Evolutionary conservation across 2,888 invertebrate genomes (phyloP).

Genomic region (Diloba caeruleocephala): DNA sequence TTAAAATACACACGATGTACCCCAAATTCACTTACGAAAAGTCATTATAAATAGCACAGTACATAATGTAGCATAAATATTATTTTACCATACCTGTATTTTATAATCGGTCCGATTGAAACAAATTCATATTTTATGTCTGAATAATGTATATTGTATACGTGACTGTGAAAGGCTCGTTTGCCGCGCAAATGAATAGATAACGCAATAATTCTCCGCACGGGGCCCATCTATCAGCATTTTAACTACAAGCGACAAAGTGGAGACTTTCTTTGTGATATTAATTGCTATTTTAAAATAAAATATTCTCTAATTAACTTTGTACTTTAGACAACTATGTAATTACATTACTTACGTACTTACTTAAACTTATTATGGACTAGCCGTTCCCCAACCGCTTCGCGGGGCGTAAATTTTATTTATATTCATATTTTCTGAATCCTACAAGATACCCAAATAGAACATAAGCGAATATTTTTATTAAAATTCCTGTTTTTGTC

Average conservation of each 20-base stretch:
- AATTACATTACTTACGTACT: not conserved
- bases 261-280: conserved; percentile 36
- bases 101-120: conserved; percentile 1
- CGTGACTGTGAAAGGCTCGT: conserved; percentile 37
- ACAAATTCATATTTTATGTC: conserved; percentile 27
- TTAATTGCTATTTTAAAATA: conserved; percentile 29
- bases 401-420: too few species aligned
- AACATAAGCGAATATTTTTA: too few species aligned
- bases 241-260: conserved; percentile 55
- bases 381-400: too few species aligned
- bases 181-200: conserved; percentile 55
- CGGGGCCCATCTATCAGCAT: conserved; percentile 58
- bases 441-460: too few species aligned
- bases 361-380: not conserved
- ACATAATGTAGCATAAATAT: too few species aligned
- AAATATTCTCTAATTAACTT: conserved; percentile 6
- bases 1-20: conserved; percentile 31
- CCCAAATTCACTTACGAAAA: conserved; percentile 4
- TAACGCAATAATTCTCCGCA: conserved; percentile 56
- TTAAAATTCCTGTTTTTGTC: too few species aligned
- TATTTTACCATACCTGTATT: not conserved
- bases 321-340: not conserved
- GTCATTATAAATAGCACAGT: too few species aligned
- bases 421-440: too few species aligned
- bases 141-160: conserved; percentile 17